phyloP scores from a whole-genome alignment of 2,113 vertebrate genomes.

The Albula glossodonta region DNA sequence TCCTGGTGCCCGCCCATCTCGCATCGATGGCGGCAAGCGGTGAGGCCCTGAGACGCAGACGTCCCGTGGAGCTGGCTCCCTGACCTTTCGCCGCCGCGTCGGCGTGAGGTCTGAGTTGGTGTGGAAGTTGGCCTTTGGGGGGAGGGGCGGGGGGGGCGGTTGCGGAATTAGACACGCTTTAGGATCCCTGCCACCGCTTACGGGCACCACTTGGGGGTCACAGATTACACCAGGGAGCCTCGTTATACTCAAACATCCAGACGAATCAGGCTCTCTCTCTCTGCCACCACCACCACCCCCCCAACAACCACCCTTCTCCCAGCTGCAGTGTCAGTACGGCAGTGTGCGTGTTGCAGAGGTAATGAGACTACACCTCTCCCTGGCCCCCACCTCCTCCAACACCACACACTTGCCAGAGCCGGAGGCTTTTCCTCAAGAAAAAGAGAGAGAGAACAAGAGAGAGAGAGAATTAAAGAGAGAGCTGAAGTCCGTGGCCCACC shows the following conservation, averaged over 20 bases:
- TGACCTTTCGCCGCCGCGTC: background rate
- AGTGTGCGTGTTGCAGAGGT: constrained; percentile 54
- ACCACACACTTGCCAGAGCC: constrained; percentile 61
- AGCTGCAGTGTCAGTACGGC: constrained; percentile 22
- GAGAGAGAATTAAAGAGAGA: constrained; percentile 35
- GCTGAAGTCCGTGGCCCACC: constrained; percentile 51
- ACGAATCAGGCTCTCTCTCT: constrained; percentile 59
- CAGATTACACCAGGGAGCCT: constrained; percentile 59
- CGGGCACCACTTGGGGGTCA: constrained; percentile 28
- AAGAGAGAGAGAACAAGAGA: constrained; percentile 30
- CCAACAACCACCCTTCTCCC: background rate
- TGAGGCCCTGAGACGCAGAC: background rate
- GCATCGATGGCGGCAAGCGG: background rate
- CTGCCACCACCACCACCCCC: constrained; percentile 46
- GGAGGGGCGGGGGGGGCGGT: background rate
- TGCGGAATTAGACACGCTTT: constrained; percentile 20
- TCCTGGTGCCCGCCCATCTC: background rate
- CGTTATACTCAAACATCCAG: constrained; percentile 62
- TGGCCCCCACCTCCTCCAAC: constrained; percentile 52
- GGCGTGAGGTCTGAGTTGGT: background rate
- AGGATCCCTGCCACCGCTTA: constrained; percentile 18
- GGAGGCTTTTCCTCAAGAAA: constrained; percentile 58
- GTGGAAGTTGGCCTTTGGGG: background rate
- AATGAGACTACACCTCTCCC: constrained; percentile 57
- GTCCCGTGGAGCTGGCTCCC: background rate